Conservation (phyloP, 2,113 vertebrate genomes). For the Semnornis frantzii region DNA sequence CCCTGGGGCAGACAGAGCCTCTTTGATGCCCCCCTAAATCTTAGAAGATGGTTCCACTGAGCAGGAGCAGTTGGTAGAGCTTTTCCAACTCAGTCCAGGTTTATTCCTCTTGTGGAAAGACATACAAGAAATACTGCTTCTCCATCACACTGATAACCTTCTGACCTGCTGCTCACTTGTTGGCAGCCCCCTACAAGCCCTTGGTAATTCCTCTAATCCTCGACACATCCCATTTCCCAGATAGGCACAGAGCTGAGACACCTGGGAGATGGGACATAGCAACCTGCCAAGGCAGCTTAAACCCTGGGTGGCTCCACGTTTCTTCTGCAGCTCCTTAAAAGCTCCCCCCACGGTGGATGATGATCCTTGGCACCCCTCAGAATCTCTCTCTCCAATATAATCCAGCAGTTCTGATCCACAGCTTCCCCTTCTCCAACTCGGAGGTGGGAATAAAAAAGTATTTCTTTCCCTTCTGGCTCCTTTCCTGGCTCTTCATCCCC, state of each 20-base stretch:
- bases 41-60: not conserved
- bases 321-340: not conserved
- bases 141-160: not conserved
- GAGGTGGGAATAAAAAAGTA: not conserved
- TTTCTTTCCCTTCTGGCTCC: not conserved
- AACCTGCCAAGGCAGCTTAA: not conserved
- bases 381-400: not conserved
- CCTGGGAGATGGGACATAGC: not conserved
- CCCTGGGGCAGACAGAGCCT: accelerated
- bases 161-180: not conserved
- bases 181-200: not conserved
- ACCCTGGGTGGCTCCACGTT: accelerated
- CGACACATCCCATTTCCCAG: not conserved
- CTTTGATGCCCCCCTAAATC: not conserved
- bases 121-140: not conserved
- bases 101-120: not conserved
- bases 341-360: accelerated
- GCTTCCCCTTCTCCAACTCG: not conserved
- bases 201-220: conserved; percentile 49
- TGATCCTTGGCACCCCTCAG: not conserved
- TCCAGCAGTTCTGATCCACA: not conserved
- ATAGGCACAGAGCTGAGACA: not conserved
- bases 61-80: not conserved
- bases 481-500: not conserved
- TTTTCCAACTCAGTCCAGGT: not conserved